Conservation (phyloP, 2,888 invertebrate genomes). For the Stegana nigrithorax region DNA sequence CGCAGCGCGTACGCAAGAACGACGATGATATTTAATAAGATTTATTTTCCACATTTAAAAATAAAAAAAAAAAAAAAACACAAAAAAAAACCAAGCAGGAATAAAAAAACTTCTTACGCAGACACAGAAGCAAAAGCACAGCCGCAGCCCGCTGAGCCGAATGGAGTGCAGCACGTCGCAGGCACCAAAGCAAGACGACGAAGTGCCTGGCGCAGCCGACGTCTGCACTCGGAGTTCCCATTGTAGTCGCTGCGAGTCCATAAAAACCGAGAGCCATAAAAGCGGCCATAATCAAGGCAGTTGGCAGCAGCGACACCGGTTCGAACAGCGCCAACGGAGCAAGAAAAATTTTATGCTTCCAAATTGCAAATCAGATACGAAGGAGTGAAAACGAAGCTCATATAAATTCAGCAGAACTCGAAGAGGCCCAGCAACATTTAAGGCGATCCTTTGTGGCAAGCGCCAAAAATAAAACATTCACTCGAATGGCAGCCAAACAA, state of each 20-base stretch:
- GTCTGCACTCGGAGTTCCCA: background rate
- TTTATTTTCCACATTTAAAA: constrained; percentile 36
- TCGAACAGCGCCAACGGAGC: background rate
- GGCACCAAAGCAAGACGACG: background rate
- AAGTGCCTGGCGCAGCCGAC: background rate
- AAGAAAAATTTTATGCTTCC: background rate
- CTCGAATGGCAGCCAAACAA: constrained; percentile 31
- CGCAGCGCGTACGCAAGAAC: constrained; percentile 17
- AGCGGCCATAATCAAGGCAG: constrained; percentile 4
- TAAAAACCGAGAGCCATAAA: constrained; percentile 9
- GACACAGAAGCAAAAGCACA: constrained; percentile 5
- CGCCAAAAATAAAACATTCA: constrained; percentile 39
- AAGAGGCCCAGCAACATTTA: background rate
- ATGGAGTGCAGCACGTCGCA: too few relatives aligned
- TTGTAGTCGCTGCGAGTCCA: background rate
- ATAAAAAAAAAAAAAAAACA: too few relatives aligned
- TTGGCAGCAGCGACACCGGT: background rate
- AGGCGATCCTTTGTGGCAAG: constrained; percentile 11
- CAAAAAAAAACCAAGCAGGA: too few relatives aligned
- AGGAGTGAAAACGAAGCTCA: background rate
- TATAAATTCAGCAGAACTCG: background rate
- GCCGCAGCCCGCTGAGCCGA: background rate
- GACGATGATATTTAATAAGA: constrained; percentile 33
- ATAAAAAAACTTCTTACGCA: constrained; percentile 22
- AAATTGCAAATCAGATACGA: constrained; percentile 5